Evolutionary conservation across 2,797 vertebrate genomes (phyloP).

Genomic region (Corythornis leucogaster): DNA sequence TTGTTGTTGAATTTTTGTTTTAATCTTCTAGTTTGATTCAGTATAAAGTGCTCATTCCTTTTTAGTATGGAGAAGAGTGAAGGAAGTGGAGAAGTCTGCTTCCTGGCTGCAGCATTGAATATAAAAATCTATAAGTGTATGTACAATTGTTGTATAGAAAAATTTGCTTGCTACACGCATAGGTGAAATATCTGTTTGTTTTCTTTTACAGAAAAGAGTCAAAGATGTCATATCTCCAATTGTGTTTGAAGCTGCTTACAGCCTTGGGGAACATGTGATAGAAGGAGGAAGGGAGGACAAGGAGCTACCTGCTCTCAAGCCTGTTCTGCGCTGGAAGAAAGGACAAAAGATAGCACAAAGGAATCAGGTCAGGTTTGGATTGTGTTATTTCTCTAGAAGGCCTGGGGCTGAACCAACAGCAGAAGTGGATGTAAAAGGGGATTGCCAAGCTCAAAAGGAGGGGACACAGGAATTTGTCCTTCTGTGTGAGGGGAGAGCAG

Average conservation of each 20-base stretch:
- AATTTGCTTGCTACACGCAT: background rate
- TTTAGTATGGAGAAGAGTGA: background rate
- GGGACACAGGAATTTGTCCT: background rate
- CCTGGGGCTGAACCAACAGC: background rate
- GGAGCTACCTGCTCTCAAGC: conserved; percentile 87
- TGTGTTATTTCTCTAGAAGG: background rate
- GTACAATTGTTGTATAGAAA: background rate
- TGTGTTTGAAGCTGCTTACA: conserved; percentile 91
- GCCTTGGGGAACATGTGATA: conserved; percentile 84
- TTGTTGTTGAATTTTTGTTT: background rate
- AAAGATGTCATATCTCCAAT: conserved; percentile 95
- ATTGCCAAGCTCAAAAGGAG: background rate
- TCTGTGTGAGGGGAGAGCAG: background rate
- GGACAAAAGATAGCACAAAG: conserved; percentile 90
- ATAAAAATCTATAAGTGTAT: background rate
- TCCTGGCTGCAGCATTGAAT: background rate
- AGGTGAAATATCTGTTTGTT: background rate
- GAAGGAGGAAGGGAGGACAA: conserved; percentile 74
- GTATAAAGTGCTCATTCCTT: background rate
- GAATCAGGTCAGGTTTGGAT: conserved; percentile 88
- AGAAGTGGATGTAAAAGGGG: background rate
- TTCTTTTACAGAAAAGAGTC: conserved; percentile 87
- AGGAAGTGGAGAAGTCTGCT: background rate
- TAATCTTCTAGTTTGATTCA: background rate
- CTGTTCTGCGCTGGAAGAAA: conserved; percentile 94